phyloP scores from a whole-genome alignment of 1,140 invertebrate species.

The Eufriesea mexicana region DNA sequence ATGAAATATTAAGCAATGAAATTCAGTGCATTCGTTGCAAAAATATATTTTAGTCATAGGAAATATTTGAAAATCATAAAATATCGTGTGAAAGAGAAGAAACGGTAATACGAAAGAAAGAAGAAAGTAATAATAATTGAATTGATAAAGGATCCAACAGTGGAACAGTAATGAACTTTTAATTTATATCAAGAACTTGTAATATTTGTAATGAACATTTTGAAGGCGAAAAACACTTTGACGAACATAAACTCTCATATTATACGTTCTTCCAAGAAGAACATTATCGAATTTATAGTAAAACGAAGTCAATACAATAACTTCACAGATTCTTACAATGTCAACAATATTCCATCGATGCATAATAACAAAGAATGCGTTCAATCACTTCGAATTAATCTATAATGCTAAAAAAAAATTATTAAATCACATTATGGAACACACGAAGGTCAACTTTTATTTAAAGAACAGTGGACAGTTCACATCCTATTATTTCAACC shows the following conservation, averaged over 20 bases:
- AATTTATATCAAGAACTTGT: conserved; percentile 19
- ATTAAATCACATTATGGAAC: conserved; percentile 70
- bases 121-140: background rate
- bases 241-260: conserved; percentile 26
- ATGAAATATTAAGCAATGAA: conserved; percentile 9
- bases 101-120: background rate
- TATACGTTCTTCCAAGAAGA: background rate
- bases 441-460: conserved; percentile 67
- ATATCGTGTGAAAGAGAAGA: conserved; percentile 45
- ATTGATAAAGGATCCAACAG: background rate
- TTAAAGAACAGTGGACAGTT: conserved; percentile 74
- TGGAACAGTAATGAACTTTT: background rate
- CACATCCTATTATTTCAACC: too few relatives aligned
- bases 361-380: conserved; percentile 67
- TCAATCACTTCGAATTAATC: conserved; percentile 67
- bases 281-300: conserved; percentile 18
- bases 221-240: conserved; percentile 32
- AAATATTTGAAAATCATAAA: conserved; percentile 65
- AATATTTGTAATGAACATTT: conserved; percentile 9
- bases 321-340: conserved; percentile 17
- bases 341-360: background rate
- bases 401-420: conserved; percentile 70
- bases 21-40: conserved; percentile 57
- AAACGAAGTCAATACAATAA: conserved; percentile 20
- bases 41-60: conserved; percentile 49